A percentile compares a stretch with the other conserved stretches of the same genome.
Conservation (phyloP, 2,797 vertebrate genomes). For the Tachyglossus aculeatus region DNA sequence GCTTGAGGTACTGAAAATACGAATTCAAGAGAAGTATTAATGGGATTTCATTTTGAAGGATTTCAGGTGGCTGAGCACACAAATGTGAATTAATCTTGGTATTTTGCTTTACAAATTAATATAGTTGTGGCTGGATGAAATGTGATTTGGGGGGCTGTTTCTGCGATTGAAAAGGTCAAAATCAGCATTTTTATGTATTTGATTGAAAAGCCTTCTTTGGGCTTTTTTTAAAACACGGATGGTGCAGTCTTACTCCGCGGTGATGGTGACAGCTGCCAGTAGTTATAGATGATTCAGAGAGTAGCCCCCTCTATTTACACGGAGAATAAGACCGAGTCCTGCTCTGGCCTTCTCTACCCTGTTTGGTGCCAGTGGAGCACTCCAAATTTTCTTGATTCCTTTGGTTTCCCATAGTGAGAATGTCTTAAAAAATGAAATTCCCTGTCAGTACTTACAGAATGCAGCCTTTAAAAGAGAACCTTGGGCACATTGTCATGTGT, state of each 20-base stretch:
- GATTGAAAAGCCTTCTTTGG: not conserved
- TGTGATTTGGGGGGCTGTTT: not conserved
- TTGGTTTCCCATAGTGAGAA: too few relatives aligned
- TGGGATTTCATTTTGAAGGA: slow-evolving; percentile 14
- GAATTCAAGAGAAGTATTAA: not conserved
- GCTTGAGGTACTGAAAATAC: not conserved
- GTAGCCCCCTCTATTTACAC: too few relatives aligned
- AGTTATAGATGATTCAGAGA: too few relatives aligned
- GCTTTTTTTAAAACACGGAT: not conserved
- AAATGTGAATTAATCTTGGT: slow-evolving; percentile 11
- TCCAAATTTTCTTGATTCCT: too few relatives aligned
- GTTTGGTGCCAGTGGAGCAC: too few relatives aligned
- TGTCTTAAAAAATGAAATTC: too few relatives aligned
- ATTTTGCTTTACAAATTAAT: slow-evolving; percentile 31
- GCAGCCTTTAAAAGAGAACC: too few relatives aligned
- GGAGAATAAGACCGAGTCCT: too few relatives aligned
- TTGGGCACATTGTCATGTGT: too few relatives aligned
- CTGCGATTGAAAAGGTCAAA: slow-evolving; percentile 12
- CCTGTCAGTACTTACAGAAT: too few relatives aligned
- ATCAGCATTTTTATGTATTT: not conserved
- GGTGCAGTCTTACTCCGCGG: rapidly evolving
- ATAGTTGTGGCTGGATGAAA: not conserved
- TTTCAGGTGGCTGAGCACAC: not conserved
- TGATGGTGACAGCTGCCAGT: not conserved
- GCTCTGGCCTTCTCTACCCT: too few relatives aligned